Evolutionary conservation across 2,113 vertebrate species (phyloP), one percentile per base, ranked within the genome.

Genomic region (Hirundichthys speculiger): DNA sequence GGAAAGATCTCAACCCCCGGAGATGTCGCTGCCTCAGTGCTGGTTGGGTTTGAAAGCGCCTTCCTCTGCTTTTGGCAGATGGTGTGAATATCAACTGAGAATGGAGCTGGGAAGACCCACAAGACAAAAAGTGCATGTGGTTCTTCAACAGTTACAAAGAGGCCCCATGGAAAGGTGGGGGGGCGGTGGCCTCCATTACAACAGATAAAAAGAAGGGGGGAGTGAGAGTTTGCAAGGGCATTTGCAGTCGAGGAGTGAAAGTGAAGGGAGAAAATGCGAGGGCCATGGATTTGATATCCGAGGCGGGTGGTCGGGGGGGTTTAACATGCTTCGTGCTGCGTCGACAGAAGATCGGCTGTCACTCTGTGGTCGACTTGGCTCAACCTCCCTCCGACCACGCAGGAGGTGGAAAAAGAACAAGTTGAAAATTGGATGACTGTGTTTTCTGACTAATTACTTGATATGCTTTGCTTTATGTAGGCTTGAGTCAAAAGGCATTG

Each of bases 71-170:
- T 82, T 72, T 88, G 94, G 93, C 95, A 98, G 95, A 97, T 97
- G 96, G 95, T 92, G 89, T 94, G 94, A 94, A 96, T 93, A 87
- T 94, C 93, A 93, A 92, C 87, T 64, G 84, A 93, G 93, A 95
- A 94, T 94, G 91, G 93, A 91, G 92, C 94, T 85, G 90, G 92
- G 93, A 93, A 90, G 95, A 94, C 93, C 93, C 62, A 90, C 91
- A 91, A 93, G 94, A 97, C 94, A 96, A 95, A 95, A 95, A 94
- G 94, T 91, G 91, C 96, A 95, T 88, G 91, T 93, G 94, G 90
- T 95, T 92, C 93, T 90, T 90, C 91, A 91, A 91, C 93, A 93
- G 92, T 92, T 91, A 92, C 89, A 91, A 93, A 93, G 89, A 90
- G 88, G 86, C 89, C 92, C 93, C 85, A 86, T 86, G 87, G 93